Percentiles rank a stretch among this genome's conserved stretches.
phyloP scores from a whole-genome alignment of 2,113 vertebrate species.

The Amblyornis subalaris region DNA sequence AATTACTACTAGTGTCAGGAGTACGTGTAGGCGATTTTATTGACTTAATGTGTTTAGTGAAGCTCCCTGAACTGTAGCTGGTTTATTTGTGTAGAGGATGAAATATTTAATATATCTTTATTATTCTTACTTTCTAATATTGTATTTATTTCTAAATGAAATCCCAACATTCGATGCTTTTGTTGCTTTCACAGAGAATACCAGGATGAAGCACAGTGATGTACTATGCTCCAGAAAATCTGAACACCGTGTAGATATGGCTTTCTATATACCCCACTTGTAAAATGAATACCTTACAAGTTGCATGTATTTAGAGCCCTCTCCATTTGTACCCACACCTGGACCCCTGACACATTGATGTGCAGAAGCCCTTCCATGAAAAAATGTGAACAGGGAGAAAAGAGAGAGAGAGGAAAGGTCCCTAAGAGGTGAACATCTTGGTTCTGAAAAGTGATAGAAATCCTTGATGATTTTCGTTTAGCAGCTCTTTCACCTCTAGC shows the following conservation, averaged over 20 bases:
- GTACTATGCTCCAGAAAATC: not conserved
- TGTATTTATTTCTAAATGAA: conserved; percentile 40
- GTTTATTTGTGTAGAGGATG: conserved; percentile 61
- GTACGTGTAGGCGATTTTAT: conserved; percentile 75
- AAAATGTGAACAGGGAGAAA: not conserved
- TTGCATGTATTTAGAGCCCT: not conserved
- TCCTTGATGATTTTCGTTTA: not conserved
- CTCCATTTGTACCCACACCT: not conserved
- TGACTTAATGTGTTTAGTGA: conserved; percentile 73
- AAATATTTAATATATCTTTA: conserved; percentile 59
- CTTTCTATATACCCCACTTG: not conserved
- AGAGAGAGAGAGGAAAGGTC: not conserved
- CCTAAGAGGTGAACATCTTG: not conserved
- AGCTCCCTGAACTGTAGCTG: conserved; percentile 67
- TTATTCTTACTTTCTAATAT: conserved; percentile 42
- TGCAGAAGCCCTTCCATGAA: not conserved
- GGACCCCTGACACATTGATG: not conserved
- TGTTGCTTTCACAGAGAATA: not conserved
- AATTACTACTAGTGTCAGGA: conserved; percentile 78
- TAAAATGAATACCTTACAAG: not conserved
- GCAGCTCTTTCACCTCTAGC: not conserved
- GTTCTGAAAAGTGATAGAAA: not conserved
- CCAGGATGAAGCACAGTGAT: not conserved
- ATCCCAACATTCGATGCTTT: conserved; percentile 7
- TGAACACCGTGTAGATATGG: not conserved